phyloP scores from a whole-genome alignment of 2,797 vertebrate species.

The Anniella stebbinsi region DNA sequence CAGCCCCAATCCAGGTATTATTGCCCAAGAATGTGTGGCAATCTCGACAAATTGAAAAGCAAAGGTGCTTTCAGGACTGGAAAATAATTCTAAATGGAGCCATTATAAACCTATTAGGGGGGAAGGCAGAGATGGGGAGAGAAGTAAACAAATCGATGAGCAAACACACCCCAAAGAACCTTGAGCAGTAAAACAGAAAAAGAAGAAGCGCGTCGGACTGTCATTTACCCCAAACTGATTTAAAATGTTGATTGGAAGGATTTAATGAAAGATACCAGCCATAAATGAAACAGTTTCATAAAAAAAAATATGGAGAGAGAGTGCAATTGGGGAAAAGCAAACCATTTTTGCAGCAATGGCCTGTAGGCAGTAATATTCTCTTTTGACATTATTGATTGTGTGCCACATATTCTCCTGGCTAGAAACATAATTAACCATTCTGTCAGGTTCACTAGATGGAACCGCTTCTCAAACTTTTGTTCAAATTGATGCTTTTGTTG shows the following conservation, averaged over 20 bases:
- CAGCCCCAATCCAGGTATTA: neutral
- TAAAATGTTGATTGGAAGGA: slow-evolving; percentile 37
- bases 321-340: neutral
- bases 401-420: slow-evolving; percentile 52
- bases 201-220: slow-evolving; percentile 33
- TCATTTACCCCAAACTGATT: slow-evolving; percentile 42
- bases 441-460: slow-evolving; percentile 48
- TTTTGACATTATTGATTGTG: slow-evolving; percentile 65
- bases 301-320: neutral
- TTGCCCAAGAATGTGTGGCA: too few species aligned
- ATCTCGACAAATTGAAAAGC: slow-evolving; percentile 20
- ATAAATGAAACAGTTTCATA: slow-evolving; percentile 7
- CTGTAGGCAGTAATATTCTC: slow-evolving; percentile 56
- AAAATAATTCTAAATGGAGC: slow-evolving; percentile 23
- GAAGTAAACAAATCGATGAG: neutral
- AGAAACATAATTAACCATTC: slow-evolving; percentile 67
- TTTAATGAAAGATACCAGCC: slow-evolving; percentile 8
- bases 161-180: neutral
- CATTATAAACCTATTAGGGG: slow-evolving; percentile 27
- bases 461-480: slow-evolving; percentile 54
- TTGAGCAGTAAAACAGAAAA: slow-evolving; percentile 42
- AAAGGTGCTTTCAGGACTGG: neutral
- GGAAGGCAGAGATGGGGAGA: neutral
- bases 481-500: slow-evolving; percentile 61
- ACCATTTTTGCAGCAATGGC: slow-evolving; percentile 33